These are phyloP conservation scores for Tiliacea citrago DNA, from an alignment of 2,888 invertebrate genomes.

Conservation along the genomic window DNA sequence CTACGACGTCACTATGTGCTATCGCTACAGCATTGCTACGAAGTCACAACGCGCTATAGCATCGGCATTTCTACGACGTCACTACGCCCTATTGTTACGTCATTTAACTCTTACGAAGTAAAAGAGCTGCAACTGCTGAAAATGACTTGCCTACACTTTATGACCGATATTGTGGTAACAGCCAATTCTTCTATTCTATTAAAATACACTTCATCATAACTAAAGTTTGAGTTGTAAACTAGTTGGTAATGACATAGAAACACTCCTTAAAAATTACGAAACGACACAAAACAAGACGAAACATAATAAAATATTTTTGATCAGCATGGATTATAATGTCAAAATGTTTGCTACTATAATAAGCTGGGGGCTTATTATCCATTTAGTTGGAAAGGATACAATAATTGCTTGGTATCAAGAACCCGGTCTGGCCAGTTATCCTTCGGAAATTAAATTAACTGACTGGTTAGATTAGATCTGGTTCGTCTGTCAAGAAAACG, in stretches of 20 bases:
- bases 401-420: slow-evolving; percentile 30
- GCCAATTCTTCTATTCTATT: neutral
- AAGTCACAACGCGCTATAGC: neutral
- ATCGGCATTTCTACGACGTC: too few relatives aligned
- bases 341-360: neutral
- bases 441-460: slow-evolving; percentile 42
- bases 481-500: slow-evolving; percentile 39
- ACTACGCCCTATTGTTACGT: neutral
- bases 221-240: neutral
- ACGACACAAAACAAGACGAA: neutral
- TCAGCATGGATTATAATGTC: neutral
- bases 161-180: neutral
- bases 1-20: neutral
- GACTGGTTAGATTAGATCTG: slow-evolving; percentile 44
- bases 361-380: neutral
- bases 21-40: neutral
- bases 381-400: slow-evolving; percentile 16
- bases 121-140: too few relatives aligned
- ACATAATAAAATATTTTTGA: neutral
- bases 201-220: neutral
- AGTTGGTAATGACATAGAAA: slow-evolving; percentile 25
- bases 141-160: neutral
- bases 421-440: slow-evolving; percentile 35
- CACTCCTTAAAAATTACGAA: slow-evolving; percentile 4
- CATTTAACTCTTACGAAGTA: too few relatives aligned